Base-by-base conservation (phyloP, 2,113 vertebrate species). In the Semicossyphus pulcher region DNA sequence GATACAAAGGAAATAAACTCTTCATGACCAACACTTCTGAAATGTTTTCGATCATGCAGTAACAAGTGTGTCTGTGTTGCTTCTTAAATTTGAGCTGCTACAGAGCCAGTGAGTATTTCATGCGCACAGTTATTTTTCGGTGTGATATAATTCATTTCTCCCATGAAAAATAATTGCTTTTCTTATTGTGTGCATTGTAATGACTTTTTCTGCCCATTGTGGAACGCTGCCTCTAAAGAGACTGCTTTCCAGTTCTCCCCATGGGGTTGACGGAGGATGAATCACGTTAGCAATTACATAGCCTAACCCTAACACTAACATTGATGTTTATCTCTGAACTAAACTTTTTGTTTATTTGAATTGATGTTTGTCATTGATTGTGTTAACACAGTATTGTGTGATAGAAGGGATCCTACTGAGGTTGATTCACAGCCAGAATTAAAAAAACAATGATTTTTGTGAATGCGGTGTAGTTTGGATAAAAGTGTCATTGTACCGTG, bases 121-220 rank as follows among this genome's bases (percentile, higher is more conserved):
- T 25, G 29, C 21, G 7, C 51, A 44, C 28, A 0, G 26, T 56
- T 75, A 68, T 76, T 66, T 78, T 59, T 39, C 53, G 42, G 6
- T 39, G 48, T 78, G 39, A 76, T 74, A 21, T 37, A 63, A 72
- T 60, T 49, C 0, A 26, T 69, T 81, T 80, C 25, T 74, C 21
- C 32, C 20, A 10, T 4, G 18, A 20, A 69, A 76, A 66, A 80
- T 65, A 71, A 85, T 81, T 66, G 49, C 12, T 54, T 85, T 73
- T 78, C 21, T 67, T 77, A 66, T 77, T 77, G 72, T 77, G 45
- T 74, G 21, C 56, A 39, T 56, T 44, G 45, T 59, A 78, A 74
- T 83, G 66, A 81, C 73, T 83, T 87, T 20, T 21, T 49, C 42
- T 65, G 52, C 54, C 32, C 31, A 23, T 74, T 62, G 58, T 69